Conservation (phyloP, 1,140 invertebrate genomes). For the Hyposmocoma kahamanoa region DNA sequence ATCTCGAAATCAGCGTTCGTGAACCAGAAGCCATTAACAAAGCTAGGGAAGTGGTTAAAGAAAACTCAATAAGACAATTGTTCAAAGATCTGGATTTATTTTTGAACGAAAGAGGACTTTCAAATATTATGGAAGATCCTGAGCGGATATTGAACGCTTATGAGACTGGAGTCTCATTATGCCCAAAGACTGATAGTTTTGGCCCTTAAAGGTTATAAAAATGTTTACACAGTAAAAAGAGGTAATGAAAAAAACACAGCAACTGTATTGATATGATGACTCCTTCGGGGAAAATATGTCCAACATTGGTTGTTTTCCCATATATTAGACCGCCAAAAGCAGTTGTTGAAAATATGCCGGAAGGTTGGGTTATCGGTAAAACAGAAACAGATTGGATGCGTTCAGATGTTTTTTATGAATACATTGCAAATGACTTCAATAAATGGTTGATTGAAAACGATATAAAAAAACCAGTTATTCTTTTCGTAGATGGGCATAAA, state of each 20-base stretch:
- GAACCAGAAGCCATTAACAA: too few relatives aligned
- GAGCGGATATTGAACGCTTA: slow-evolving; percentile 32
- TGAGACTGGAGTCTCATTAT: slow-evolving; percentile 36
- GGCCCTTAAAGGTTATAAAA: slow-evolving; percentile 34
- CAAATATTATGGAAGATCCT: slow-evolving; percentile 20
- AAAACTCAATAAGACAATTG: slow-evolving; percentile 26
- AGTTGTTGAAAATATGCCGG: slow-evolving; percentile 5
- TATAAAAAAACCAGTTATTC: slow-evolving; percentile 22
- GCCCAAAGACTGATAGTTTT: slow-evolving; percentile 33
- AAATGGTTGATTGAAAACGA: slow-evolving; percentile 20
- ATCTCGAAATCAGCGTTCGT: too few relatives aligned
- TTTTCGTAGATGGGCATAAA: slow-evolving; percentile 29
- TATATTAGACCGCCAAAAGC: slow-evolving; percentile 28
- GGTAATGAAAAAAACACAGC: slow-evolving; percentile 50
- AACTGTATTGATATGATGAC: slow-evolving; percentile 33
- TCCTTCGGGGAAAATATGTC: slow-evolving; percentile 30
- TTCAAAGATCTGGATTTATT: slow-evolving; percentile 19
- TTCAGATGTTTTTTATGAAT: slow-evolving; percentile 27
- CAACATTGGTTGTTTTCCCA: slow-evolving; percentile 32
- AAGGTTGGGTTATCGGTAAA: background rate
- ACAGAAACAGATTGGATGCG: slow-evolving; percentile 31
- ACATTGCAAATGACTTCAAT: slow-evolving; percentile 30
- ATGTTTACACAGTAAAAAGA: slow-evolving; percentile 23
- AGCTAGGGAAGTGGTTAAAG: slow-evolving; percentile 16
- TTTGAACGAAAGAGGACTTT: slow-evolving; percentile 17